These are phyloP conservation scores for Calliopsis andreniformis DNA, from an alignment of 1,140 invertebrate genomes.

Conservation along the genomic window DNA sequence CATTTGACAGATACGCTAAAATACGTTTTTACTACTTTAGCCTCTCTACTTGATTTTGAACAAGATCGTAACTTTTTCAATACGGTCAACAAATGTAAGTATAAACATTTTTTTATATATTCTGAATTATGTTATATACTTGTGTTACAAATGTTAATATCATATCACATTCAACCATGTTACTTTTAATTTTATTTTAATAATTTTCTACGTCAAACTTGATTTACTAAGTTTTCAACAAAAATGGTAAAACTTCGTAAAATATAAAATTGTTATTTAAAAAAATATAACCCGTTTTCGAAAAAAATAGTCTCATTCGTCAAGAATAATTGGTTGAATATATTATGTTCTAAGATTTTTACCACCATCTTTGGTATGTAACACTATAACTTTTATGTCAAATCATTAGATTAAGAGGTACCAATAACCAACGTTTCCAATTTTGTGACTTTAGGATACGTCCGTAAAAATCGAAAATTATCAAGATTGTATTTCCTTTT, in stretches of 20 bases:
- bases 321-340: conserved; percentile 18
- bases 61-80: conserved; percentile 1
- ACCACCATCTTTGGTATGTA: conserved; percentile 59
- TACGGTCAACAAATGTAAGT: background rate
- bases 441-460: conserved; percentile 5
- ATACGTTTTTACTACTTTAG: conserved; percentile 1
- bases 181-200: background rate
- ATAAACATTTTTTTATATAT: conserved; percentile 1
- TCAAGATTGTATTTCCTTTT: background rate
- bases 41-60: conserved; percentile 4
- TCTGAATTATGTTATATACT: background rate
- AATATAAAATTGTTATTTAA: background rate
- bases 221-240: background rate
- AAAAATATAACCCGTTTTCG: background rate
- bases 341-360: conserved; percentile 17
- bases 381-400: conserved; percentile 31
- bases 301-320: no score
- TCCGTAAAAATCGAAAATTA: background rate
- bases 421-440: conserved; percentile 21
- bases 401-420: conserved; percentile 43
- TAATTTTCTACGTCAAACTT: background rate
- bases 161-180: conserved; percentile 32
- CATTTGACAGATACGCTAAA: background rate
- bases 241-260: background rate
- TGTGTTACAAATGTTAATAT: conserved; percentile 16